Evolutionary conservation across 2,113 vertebrate genomes (phyloP).

Genomic region (Montifringilla adamsi): DNA sequence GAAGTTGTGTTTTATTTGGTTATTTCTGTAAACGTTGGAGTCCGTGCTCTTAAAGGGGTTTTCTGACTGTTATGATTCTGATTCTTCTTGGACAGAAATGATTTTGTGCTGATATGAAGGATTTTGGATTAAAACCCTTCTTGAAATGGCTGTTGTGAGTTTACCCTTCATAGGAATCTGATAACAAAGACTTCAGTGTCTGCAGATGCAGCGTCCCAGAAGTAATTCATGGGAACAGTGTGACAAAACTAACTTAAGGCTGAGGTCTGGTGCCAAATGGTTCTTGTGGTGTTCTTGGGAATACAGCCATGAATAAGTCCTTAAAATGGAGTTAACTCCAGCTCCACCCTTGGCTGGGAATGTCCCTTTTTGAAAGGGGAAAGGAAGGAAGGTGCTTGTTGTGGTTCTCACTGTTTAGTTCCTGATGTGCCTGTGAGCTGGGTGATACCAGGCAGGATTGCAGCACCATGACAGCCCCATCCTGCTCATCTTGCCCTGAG

Average conservation of each 20-base stretch:
- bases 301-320: neutral
- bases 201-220: neutral
- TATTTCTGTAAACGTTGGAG: neutral
- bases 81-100: neutral
- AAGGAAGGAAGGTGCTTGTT: neutral
- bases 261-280: neutral
- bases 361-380: neutral
- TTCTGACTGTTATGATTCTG: neutral
- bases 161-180: neutral
- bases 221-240: neutral
- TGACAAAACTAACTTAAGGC: neutral
- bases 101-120: neutral
- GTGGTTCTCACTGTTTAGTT: neutral
- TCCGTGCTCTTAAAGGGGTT: neutral
- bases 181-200: neutral
- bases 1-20: neutral
- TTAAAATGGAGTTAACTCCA: neutral
- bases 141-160: neutral
- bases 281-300: neutral
- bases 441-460: neutral
- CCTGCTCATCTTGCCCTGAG: neutral
- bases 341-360: neutral
- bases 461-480: accelerated
- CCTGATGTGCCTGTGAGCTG: neutral
- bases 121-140: neutral